A percentile compares a stretch with the other conserved stretches of the same genome.
Conservation (phyloP, 2,888 invertebrate genomes). For the Crematogaster levior region DNA sequence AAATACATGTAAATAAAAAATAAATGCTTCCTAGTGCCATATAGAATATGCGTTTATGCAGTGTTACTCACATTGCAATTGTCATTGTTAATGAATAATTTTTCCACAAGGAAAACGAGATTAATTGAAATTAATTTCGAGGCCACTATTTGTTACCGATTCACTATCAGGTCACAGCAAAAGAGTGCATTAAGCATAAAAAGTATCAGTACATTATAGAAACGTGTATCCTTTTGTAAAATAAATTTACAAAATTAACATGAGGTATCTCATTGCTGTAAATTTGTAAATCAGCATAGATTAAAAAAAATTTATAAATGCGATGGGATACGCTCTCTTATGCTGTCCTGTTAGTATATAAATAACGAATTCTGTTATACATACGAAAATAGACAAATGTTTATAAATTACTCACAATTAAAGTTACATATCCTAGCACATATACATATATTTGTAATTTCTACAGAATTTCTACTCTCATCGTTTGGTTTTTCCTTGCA, state of each 20-base stretch:
- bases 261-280: constrained; percentile 60
- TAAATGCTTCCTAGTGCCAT: constrained; percentile 80
- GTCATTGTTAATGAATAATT: constrained; percentile 40
- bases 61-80: constrained; percentile 52
- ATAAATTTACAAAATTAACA: constrained; percentile 23
- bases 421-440: constrained; percentile 77
- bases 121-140: constrained; percentile 72
- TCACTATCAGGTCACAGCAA: constrained; percentile 54
- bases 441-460: constrained; percentile 76
- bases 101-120: constrained; percentile 69
- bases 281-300: constrained; percentile 11
- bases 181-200: constrained; percentile 58
- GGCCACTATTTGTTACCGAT: constrained; percentile 63
- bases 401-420: constrained; percentile 79
- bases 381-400: constrained; percentile 80
- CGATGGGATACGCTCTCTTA: constrained; percentile 60
- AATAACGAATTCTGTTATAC: constrained; percentile 64
- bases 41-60: constrained; percentile 77
- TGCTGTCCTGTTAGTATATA: constrained; percentile 68
- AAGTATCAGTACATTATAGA: constrained; percentile 34
- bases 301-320: constrained; percentile 72
- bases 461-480: constrained; percentile 75
- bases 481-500: constrained; percentile 65
- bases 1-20: constrained; percentile 83
- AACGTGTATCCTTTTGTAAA: constrained; percentile 25